These are phyloP conservation scores for Dasysyrphus tricinctus DNA, from an alignment of 2,888 invertebrate genomes.

Conservation along the genomic window DNA sequence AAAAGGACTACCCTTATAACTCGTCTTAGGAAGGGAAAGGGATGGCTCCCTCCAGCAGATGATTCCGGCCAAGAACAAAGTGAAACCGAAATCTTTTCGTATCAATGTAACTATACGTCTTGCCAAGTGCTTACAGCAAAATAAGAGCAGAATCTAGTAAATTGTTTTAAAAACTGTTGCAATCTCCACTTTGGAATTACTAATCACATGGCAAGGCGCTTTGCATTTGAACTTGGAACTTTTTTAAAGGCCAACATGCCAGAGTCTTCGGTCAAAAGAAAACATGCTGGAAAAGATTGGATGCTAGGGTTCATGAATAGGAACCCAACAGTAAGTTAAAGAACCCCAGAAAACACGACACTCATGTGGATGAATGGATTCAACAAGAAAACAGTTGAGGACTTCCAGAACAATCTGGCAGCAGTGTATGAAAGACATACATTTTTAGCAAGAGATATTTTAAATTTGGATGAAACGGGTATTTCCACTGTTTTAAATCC, in stretches of 20 bases:
- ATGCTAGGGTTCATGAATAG: slow-evolving; percentile 26
- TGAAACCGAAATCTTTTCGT: slow-evolving; percentile 6
- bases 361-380: slow-evolving; percentile 25
- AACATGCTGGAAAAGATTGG: slow-evolving; percentile 21
- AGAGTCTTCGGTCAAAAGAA: slow-evolving; percentile 15
- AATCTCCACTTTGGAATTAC: slow-evolving; percentile 18
- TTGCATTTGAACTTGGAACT: slow-evolving; percentile 12
- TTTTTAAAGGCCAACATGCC: slow-evolving; percentile 14
- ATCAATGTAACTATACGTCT: slow-evolving; percentile 12
- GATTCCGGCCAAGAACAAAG: slow-evolving; percentile 22
- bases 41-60: neutral
- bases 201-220: slow-evolving; percentile 5
- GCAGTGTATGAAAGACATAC: slow-evolving; percentile 17
- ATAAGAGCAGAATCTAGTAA: slow-evolving; percentile 17
- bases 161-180: slow-evolving; percentile 21
- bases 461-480: slow-evolving; percentile 8
- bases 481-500: slow-evolving; percentile 6
- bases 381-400: slow-evolving; percentile 14
- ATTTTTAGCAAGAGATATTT: neutral
- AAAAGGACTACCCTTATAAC: slow-evolving; percentile 18
- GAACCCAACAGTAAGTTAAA: slow-evolving; percentile 12
- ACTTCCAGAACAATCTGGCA: slow-evolving; percentile 18
- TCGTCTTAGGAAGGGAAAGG: slow-evolving; percentile 22
- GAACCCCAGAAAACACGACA: slow-evolving; percentile 26
- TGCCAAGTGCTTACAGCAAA: slow-evolving; percentile 19